These are phyloP conservation scores for Drosophila parvula DNA, from an alignment of 1,140 invertebrate species.

Conservation along the genomic window DNA sequence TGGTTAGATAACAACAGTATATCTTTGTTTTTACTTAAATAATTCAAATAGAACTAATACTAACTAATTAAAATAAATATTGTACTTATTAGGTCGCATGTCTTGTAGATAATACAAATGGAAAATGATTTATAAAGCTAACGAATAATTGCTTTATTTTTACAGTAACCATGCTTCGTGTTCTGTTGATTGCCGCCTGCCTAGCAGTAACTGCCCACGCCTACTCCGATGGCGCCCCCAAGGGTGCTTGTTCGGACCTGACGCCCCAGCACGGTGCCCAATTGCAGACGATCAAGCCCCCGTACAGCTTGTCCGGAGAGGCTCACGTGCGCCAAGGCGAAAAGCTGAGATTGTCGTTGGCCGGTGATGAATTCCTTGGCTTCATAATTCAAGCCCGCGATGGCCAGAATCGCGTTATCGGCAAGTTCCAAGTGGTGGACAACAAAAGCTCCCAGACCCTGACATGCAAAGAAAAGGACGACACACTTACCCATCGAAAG, in stretches of 20 bases:
- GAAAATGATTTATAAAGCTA: background rate
- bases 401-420: slow-evolving; percentile 70
- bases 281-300: slow-evolving; percentile 59
- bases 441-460: slow-evolving; percentile 64
- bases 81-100: background rate
- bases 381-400: slow-evolving; percentile 78
- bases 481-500: slow-evolving; percentile 83
- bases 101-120: too few relatives aligned
- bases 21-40: background rate
- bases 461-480: slow-evolving; percentile 61
- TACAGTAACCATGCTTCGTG: slow-evolving; percentile 65
- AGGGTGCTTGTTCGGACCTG: slow-evolving; percentile 63
- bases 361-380: slow-evolving; percentile 69
- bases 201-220: slow-evolving; percentile 59
- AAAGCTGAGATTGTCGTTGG: slow-evolving; percentile 61
- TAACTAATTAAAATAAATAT: background rate
- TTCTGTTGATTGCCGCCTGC: slow-evolving; percentile 60
- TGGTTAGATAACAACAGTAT: background rate
- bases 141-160: background rate
- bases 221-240: slow-evolving; percentile 71
- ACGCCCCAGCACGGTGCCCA: slow-evolving; percentile 75
- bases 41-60: background rate
- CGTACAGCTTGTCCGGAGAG: slow-evolving; percentile 57
- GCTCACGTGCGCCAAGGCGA: slow-evolving; percentile 53
- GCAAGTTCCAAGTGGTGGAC: slow-evolving; percentile 69